These are phyloP conservation scores for Drosophila ambigua DNA, from an alignment of 1,140 invertebrate genomes.

Conservation along the genomic window DNA sequence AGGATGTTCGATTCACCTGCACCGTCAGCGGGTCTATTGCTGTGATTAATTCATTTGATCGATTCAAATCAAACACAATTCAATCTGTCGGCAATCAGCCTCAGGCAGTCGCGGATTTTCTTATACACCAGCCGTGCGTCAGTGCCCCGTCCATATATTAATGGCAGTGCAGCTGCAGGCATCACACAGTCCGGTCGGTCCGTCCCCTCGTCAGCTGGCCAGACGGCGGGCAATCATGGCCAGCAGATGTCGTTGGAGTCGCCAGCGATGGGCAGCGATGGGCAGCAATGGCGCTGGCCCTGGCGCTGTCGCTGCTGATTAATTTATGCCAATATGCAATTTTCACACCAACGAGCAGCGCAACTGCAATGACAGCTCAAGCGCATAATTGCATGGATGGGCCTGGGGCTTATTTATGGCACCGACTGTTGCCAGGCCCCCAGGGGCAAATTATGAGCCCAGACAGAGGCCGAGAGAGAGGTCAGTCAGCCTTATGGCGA, in stretches of 20 bases:
- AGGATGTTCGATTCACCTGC: background rate
- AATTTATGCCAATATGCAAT: conserved; percentile 81
- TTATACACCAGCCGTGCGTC: conserved; percentile 16
- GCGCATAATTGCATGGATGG: conserved; percentile 73
- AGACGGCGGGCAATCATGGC: conserved; percentile 35
- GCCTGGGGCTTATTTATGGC: conserved; percentile 68
- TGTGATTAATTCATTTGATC: conserved; percentile 24
- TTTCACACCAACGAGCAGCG: conserved; percentile 76
- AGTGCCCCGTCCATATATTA: conserved; percentile 28
- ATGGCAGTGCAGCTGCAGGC: conserved; percentile 15
- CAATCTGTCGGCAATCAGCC: conserved; percentile 31
- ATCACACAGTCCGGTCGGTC: background rate
- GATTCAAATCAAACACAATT: conserved; percentile 35
- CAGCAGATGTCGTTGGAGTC: conserved; percentile 56
- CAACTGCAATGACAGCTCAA: conserved; percentile 70
- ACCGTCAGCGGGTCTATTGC: background rate
- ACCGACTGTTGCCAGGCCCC: conserved; percentile 27
- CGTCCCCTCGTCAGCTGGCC: conserved; percentile 7
- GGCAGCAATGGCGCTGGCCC: background rate
- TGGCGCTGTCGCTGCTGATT: conserved; percentile 62
- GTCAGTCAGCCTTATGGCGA: conserved; percentile 45
- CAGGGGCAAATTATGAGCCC: conserved; percentile 39
- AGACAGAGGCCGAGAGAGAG: conserved; percentile 1
- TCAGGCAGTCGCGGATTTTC: conserved; percentile 11
- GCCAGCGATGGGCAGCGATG: background rate